Base-by-base conservation (phyloP, 64 coral and sea anemone genomes). In the Stichodactyla helianthus region DNA sequence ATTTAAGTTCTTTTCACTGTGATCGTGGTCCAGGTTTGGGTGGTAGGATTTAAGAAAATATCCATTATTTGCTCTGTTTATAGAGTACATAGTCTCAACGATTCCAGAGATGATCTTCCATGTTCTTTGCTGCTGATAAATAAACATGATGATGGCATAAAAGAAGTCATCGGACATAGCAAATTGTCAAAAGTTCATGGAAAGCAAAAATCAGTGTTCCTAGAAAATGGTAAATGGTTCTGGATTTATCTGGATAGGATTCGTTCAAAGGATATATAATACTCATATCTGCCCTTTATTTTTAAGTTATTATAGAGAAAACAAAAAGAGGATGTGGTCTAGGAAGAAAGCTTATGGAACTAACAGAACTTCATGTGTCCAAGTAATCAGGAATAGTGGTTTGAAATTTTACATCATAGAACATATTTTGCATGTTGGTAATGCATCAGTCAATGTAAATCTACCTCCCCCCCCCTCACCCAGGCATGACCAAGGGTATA, bases 261-360 rank as follows among this genome's bases (percentile, higher is more conserved):
- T 86, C 31, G 9, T 11, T 44, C 35, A 52, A 64, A 10, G 1
- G 25, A 27, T 67, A 28, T 68, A 26, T 87, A 2, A 52, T 50
- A 18, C 27, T 55, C 10, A 20, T 63, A 4, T 18, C 14, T 78
- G 51, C 17, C 15, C 59, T 79, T 50, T 70, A 44, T 52, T 83
- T 82, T 52, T 51, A n/a, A 97, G 95, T 98, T 54, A 56, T 98
- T 83, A 83, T 98, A 71, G 84, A 89, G 26, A 93, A 88, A 77
- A 23, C 50, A 51, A 77, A 52, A n/a, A 89, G 95, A 93, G 95
- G 95, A 11, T 50, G 17, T 89, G 95, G 95, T 26, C 84, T 98
- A 63, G 95, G 95, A 54, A 98, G 74, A 84, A 93, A 87, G 84
- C 89, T 98, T 35, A 98, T 98, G 95, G 82, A 91, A 61, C 26